Evolutionary conservation across 2,113 vertebrate genomes (phyloP).

Genomic region (Callopanchax toddi): DNA sequence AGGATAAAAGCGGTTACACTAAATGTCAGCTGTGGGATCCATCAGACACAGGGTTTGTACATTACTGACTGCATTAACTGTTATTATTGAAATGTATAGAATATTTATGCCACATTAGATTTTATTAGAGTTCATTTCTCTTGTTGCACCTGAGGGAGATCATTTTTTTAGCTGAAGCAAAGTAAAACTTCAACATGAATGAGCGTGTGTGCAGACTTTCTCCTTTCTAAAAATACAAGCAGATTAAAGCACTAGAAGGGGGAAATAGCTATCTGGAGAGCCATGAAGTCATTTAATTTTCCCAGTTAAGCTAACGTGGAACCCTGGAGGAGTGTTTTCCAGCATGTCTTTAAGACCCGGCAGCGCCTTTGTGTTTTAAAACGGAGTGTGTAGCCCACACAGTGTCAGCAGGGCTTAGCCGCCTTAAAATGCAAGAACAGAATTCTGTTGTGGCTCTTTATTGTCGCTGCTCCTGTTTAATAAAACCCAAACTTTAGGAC

Average conservation of each 20-base stretch:
- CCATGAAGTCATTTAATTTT: background rate
- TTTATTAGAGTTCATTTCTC: too few species aligned
- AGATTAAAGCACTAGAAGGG: background rate
- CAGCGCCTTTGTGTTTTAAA: conserved; percentile 28
- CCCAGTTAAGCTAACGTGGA: background rate
- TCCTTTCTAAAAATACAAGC: background rate
- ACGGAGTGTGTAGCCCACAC: conserved; percentile 34
- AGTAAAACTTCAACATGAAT: background rate
- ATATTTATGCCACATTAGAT: too few species aligned
- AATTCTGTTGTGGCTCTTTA: conserved; percentile 27
- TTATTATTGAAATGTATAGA: too few species aligned
- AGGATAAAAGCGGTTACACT: too few species aligned
- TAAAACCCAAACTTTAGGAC: too few species aligned
- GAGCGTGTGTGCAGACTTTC: background rate
- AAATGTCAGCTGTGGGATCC: too few species aligned
- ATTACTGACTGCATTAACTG: too few species aligned
- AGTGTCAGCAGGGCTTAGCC: conserved; percentile 45
- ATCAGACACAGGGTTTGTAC: too few species aligned
- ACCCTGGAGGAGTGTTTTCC: background rate
- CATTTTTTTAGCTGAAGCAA: too few species aligned
- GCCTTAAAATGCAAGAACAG: conserved; percentile 24
- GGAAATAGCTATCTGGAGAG: background rate
- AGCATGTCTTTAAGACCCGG: conserved; percentile 2
- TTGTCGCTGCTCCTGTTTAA: conserved; percentile 14
- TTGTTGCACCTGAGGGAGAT: too few species aligned